Evolutionary conservation across 2,113 vertebrate species (phyloP), one percentile per base, ranked within the genome.

Genomic region (Aptenodytes patagonicus): DNA sequence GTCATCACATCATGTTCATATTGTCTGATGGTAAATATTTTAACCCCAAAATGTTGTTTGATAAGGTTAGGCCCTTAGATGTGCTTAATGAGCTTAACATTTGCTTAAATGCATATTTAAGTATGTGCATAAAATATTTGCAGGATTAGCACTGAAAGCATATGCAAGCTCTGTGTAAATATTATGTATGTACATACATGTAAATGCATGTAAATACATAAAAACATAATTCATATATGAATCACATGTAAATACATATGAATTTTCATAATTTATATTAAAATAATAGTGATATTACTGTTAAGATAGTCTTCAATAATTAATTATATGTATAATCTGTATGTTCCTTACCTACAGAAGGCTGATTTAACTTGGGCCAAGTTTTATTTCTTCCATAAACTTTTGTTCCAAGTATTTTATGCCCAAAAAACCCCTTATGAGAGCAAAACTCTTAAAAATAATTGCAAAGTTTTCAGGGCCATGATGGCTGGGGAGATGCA

Each of bases 371-470:
- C 17, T 22, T 71, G 15, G 29, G 11, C 2, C 17, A 80, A 60
- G 22, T 80, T 76, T 87, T 64, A 61, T 46, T 87, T 92, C n/a
- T 60, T 72, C 31, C 5, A 32, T 40, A 71, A n/a, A 25, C 46
- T 11, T 62, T 83, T 86, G 7, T 77, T 55, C n/a, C 17, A 49
- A 83, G 9, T 64, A 64, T 82, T 78, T 72, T 72, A 57, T 40
- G 16, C 2, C 13, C 22, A 54, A 38, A 61, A 72, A 3, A 10
- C 0, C 2, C 2, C 7, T 8, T 46, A 26, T 6, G 4, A 8
- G 25, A 73, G 13, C 20, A 78, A 52, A 81, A 7, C 4, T 42
- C 28, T 47, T 34, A 1, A 40, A 57, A 78, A 52, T 25, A 54
- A 18, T 28, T 62, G 5, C 28, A 31, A 10, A n/a, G 3, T 58